Conservation (phyloP, 2,888 invertebrate species). For the Drosophila prostipennis region DNA sequence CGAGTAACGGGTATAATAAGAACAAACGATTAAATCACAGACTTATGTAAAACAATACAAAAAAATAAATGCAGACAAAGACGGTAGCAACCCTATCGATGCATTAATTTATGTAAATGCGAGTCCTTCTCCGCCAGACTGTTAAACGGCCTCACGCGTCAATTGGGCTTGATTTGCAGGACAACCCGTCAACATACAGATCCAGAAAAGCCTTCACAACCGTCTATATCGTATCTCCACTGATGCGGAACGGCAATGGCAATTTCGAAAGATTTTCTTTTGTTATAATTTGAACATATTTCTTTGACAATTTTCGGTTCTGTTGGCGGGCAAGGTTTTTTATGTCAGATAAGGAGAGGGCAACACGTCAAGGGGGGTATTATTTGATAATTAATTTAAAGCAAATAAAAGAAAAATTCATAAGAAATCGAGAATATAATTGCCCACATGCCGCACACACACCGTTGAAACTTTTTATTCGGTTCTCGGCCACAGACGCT, state of each 20-base stretch:
- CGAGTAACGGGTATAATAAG: too few relatives aligned
- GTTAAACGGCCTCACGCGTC: constrained; percentile 73
- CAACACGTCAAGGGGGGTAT: constrained; percentile 20
- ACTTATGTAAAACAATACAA: constrained; percentile 15
- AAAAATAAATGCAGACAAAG: not conserved
- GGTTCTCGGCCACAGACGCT: constrained; percentile 36
- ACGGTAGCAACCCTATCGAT: constrained; percentile 3
- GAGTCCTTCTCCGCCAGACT: constrained; percentile 64
- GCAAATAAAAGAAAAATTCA: constrained; percentile 42
- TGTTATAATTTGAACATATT: constrained; percentile 19
- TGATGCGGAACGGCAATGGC: constrained; percentile 22
- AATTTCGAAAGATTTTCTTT: constrained; percentile 19
- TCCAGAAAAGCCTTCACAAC: constrained; percentile 14
- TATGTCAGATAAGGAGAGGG: constrained; percentile 15
- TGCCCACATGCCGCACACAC: constrained; percentile 15
- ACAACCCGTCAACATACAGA: constrained; percentile 2
- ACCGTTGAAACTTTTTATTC: constrained; percentile 33
- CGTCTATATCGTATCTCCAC: constrained; percentile 1
- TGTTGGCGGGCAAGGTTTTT: constrained; percentile 37
- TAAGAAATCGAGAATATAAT: constrained; percentile 27
- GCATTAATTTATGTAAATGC: constrained; percentile 56
- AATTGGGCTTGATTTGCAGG: constrained; percentile 38
- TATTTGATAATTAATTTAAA: constrained; percentile 60
- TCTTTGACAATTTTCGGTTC: constrained; percentile 40
- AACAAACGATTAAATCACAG: constrained; percentile 5